A percentile compares a stretch with the other conserved stretches of the same genome.
Evolutionary conservation across 2,888 invertebrate genomes (phyloP).

Genomic region (Hydropsyche betteni): DNA sequence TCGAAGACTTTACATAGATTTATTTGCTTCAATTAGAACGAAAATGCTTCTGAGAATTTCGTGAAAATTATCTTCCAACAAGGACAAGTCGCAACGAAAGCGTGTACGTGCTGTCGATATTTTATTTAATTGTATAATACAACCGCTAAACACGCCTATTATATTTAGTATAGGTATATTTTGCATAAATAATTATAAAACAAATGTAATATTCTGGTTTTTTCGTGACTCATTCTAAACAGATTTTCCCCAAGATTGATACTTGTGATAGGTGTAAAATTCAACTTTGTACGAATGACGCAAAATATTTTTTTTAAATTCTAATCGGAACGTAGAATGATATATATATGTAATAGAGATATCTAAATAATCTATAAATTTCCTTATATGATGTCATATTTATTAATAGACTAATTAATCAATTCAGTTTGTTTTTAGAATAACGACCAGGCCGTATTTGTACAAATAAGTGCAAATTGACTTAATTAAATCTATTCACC

Average conservation of each 20-base stretch:
- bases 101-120: conserved; percentile 20
- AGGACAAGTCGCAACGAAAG: conserved; percentile 28
- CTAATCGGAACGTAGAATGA: neutral
- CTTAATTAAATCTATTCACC: no score
- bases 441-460: no score
- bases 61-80: conserved; percentile 30
- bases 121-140: conserved; percentile 15
- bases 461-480: no score
- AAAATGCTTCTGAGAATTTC: conserved; percentile 29
- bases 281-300: neutral
- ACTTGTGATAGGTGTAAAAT: neutral
- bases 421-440: no score
- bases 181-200: neutral
- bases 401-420: neutral
- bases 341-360: neutral
- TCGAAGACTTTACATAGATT: conserved; percentile 2
- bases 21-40: conserved; percentile 23
- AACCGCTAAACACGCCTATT: neutral
- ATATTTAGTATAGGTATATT: conserved; percentile 2
- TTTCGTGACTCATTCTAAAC: conserved; percentile 1
- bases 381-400: conserved; percentile 10
- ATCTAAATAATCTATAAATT: neutral
- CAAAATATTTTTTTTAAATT: neutral
- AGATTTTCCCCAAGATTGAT: neutral
- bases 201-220: conserved; percentile 1